Conservation (phyloP, 2,888 invertebrate species). For the Cephus runcator region DNA sequence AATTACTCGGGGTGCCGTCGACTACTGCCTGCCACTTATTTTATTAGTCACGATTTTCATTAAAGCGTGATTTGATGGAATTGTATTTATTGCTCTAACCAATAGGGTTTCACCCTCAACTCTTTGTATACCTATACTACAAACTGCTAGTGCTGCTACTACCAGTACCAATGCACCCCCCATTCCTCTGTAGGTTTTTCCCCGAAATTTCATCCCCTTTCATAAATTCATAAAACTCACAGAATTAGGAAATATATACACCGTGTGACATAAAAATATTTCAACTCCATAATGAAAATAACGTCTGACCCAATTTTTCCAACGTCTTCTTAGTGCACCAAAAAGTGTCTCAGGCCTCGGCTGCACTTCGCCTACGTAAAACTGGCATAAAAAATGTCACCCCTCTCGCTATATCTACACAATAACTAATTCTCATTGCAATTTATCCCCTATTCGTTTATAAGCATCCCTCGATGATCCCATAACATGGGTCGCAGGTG, state of each 20-base stretch:
- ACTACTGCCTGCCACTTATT: conserved; percentile 46
- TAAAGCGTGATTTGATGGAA: conserved; percentile 54
- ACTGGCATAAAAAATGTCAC: background rate
- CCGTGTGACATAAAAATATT: background rate
- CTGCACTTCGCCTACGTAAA: background rate
- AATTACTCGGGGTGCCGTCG: conserved; percentile 36
- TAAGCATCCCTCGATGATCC: conserved; percentile 51
- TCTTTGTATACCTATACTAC: background rate
- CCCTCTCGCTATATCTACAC: background rate
- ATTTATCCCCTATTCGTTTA: background rate
- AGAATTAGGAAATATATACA: background rate
- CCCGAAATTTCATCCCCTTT: background rate
- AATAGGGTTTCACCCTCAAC: background rate
- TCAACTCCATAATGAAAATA: background rate
- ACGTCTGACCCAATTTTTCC: background rate
- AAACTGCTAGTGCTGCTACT: background rate
- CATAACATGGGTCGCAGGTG: conserved; percentile 61
- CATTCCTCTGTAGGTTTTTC: background rate
- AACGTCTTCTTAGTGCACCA: background rate
- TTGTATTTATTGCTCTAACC: conserved; percentile 47
- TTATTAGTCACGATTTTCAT: conserved; percentile 58
- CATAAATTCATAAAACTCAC: no score
- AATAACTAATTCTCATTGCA: background rate
- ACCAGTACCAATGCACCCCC: background rate
- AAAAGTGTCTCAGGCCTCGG: background rate